Evolutionary conservation across 1,140 invertebrate genomes (phyloP).

Genomic region (Maniola jurtina): DNA sequence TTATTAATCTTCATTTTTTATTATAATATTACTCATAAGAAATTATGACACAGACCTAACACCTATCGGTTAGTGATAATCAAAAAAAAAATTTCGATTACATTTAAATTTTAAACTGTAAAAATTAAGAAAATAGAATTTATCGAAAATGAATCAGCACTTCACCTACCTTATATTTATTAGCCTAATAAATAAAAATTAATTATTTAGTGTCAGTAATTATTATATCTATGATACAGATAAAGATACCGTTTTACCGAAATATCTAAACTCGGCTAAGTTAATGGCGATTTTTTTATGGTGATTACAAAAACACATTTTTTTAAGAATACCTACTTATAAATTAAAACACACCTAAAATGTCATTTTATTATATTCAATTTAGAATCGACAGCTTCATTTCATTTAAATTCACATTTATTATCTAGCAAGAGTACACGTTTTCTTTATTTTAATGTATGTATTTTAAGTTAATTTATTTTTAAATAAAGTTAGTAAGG

Average conservation of each 20-base stretch:
- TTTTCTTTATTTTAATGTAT: conserved; percentile 45
- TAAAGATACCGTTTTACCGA: conserved; percentile 6
- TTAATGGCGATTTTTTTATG: conserved; percentile 9
- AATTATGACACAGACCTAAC: no score
- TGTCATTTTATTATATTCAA: conserved; percentile 75
- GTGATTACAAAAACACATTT: conserved; percentile 34
- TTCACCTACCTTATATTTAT: conserved; percentile 37
- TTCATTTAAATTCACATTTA: conserved; percentile 67
- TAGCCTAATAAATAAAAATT: conserved; percentile 44
- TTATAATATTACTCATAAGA: no score
- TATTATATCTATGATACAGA: conserved; percentile 22
- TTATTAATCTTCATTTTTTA: no score
- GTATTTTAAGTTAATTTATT: conserved; percentile 55
- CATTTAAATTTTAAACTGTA: no score
- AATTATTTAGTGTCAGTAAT: conserved; percentile 20
- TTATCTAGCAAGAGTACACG: conserved; percentile 63
- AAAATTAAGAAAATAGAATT: background rate
- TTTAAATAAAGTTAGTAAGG: conserved; percentile 73
- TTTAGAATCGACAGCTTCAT: conserved; percentile 76
- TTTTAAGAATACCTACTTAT: conserved; percentile 23
- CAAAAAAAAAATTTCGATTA: no score
- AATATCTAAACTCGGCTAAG: conserved; percentile 18
- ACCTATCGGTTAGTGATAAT: no score
- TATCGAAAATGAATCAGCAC: conserved; percentile 46
- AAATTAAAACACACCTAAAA: conserved; percentile 51